Conservation (phyloP, 2,888 invertebrate species). For the Gandaritis pyraliata region DNA sequence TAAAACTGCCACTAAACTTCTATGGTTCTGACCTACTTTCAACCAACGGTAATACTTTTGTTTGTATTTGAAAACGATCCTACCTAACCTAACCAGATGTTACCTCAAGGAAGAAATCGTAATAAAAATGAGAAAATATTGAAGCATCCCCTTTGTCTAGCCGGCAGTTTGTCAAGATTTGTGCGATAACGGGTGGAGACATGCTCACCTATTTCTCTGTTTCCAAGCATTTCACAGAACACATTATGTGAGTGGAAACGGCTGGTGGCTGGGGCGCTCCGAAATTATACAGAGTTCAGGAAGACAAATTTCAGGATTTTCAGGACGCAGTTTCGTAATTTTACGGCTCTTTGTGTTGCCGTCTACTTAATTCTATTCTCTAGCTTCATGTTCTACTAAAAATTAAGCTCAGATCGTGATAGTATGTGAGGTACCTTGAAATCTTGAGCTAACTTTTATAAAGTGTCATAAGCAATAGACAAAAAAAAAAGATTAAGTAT, state of each 20-base stretch:
- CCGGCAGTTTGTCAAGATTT: constrained; percentile 61
- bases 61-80: neutral
- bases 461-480: too few species aligned
- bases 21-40: neutral
- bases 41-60: neutral
- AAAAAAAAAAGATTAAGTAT: too few species aligned
- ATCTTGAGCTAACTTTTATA: too few species aligned
- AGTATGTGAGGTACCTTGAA: too few species aligned
- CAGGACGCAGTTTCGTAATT: constrained; percentile 21
- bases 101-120: constrained; percentile 22
- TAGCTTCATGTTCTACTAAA: neutral
- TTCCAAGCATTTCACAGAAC: constrained; percentile 47
- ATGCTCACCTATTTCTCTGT: constrained; percentile 53
- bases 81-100: constrained; percentile 4
- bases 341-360: constrained; percentile 19
- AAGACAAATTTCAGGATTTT: constrained; percentile 29
- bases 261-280: constrained; percentile 12
- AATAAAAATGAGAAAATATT: constrained; percentile 47
- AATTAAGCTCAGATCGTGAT: neutral
- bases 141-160: constrained; percentile 52
- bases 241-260: constrained; percentile 25
- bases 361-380: constrained; percentile 10
- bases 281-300: constrained; percentile 23
- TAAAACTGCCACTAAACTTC: neutral
- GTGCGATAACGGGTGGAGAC: constrained; percentile 52